phyloP scores from a whole-genome alignment of 2,888 invertebrate species.

The Drosophila crucigera region DNA sequence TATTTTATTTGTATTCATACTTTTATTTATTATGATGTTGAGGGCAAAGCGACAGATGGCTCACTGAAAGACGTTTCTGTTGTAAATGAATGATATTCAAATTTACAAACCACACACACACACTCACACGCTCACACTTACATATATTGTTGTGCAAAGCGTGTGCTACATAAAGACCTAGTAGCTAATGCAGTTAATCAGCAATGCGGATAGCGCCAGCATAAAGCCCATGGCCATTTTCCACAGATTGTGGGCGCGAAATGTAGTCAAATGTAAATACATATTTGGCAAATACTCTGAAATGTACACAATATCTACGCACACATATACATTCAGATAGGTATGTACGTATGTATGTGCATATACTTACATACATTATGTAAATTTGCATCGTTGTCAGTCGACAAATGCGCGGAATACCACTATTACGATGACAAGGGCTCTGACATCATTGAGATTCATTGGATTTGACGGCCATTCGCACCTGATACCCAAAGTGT shows the following conservation, averaged over 20 bases:
- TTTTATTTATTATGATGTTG: background rate
- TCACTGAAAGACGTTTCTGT: conserved; percentile 4
- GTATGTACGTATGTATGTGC: conserved; percentile 3
- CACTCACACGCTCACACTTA: background rate
- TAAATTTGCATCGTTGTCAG: conserved; percentile 60
- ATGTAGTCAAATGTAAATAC: conserved; percentile 32
- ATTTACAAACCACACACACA: conserved; percentile 5
- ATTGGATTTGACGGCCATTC: conserved; percentile 77
- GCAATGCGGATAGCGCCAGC: conserved; percentile 62
- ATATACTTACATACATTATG: conserved; percentile 15
- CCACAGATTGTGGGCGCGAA: conserved; percentile 1
- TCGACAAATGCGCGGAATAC: conserved; percentile 10
- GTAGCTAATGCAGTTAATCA: conserved; percentile 73
- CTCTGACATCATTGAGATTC: conserved; percentile 78
- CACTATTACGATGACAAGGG: conserved; percentile 50
- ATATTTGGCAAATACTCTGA: conserved; percentile 36
- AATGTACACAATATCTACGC: conserved; percentile 13
- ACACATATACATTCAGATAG: background rate
- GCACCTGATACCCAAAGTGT: conserved; percentile 71
- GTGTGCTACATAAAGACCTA: conserved; percentile 51
- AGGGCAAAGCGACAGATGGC: conserved; percentile 6
- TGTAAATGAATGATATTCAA: conserved; percentile 32
- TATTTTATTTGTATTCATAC: conserved; percentile 11
- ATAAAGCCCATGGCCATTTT: conserved; percentile 23
- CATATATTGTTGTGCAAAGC: conserved; percentile 10